A percentile compares a stretch with the other conserved stretches of the same genome.
phyloP scores from a whole-genome alignment of 2,888 invertebrate species.

The Cyaniris semiargus region DNA sequence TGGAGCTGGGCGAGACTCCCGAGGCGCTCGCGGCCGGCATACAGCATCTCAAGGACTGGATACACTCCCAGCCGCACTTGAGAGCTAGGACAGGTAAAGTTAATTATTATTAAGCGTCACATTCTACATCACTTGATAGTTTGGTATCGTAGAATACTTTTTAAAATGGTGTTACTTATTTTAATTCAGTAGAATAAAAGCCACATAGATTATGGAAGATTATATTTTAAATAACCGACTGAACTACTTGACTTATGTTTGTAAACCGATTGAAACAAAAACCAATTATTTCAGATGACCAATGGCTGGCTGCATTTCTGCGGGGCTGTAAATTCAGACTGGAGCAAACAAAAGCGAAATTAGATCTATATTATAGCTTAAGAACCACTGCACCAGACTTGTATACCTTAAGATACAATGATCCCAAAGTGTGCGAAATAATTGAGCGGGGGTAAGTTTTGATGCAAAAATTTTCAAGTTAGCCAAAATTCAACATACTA shows the following conservation, averaged over 20 bases:
- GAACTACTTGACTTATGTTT: no score
- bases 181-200: no score
- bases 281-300: constrained; percentile 68
- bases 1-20: constrained; percentile 75
- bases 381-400: constrained; percentile 75
- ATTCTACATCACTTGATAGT: no score
- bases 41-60: constrained; percentile 73
- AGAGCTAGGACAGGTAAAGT: constrained; percentile 63
- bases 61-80: constrained; percentile 75
- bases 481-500: not conserved
- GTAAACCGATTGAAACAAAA: not conserved
- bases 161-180: no score
- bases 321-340: constrained; percentile 83
- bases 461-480: not conserved
- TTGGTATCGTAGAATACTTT: no score
- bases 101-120: no score
- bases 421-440: constrained; percentile 52
- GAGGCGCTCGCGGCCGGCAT: constrained; percentile 64
- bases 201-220: no score
- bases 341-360: constrained; percentile 80
- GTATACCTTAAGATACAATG: constrained; percentile 49
- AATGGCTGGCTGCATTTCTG: constrained; percentile 80
- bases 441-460: constrained; percentile 50
- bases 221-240: no score
- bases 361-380: constrained; percentile 81